Evolutionary conservation across 2,113 vertebrate species (phyloP).

Genomic region (Prietella phreatophila): DNA sequence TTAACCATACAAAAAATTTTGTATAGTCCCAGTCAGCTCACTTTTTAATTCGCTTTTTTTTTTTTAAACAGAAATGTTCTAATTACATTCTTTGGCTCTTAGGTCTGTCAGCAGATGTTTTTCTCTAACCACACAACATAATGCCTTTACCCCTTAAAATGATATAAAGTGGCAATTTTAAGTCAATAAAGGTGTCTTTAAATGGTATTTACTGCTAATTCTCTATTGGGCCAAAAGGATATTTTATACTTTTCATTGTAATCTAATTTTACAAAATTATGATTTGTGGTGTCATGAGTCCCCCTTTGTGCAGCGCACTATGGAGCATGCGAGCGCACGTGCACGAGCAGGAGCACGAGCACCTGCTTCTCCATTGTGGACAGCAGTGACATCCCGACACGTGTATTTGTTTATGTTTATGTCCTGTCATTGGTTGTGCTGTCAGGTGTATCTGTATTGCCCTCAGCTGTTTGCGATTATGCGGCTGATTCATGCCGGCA

Average conservation of each 20-base stretch:
- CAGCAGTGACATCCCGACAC: too few species aligned
- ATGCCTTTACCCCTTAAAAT: conserved; percentile 47
- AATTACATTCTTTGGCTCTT: conserved; percentile 5
- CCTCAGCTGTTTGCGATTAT: too few species aligned
- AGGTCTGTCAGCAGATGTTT: conserved; percentile 35
- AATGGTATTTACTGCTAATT: background rate
- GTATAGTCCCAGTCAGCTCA: conserved; percentile 27
- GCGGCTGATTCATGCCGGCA: too few species aligned
- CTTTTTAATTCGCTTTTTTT: conserved; percentile 30
- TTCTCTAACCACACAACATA: conserved; percentile 17
- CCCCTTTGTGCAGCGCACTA: too few species aligned
- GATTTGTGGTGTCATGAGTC: too few species aligned
- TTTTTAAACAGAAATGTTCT: conserved; percentile 44
- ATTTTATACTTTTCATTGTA: background rate
- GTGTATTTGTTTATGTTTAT: too few species aligned
- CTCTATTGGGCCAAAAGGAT: background rate
- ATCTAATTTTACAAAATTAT: background rate
- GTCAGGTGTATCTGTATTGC: too few species aligned
- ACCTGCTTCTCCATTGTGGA: too few species aligned
- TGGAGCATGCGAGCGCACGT: too few species aligned
- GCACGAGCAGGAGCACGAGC: too few species aligned
- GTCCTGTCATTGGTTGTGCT: too few species aligned
- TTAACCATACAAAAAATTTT: conserved; percentile 2
- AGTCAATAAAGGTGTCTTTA: background rate
- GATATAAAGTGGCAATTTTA: conserved; percentile 25